Evolutionary conservation across 2,797 vertebrate genomes (phyloP).

Genomic region (Limosa lapponica): DNA sequence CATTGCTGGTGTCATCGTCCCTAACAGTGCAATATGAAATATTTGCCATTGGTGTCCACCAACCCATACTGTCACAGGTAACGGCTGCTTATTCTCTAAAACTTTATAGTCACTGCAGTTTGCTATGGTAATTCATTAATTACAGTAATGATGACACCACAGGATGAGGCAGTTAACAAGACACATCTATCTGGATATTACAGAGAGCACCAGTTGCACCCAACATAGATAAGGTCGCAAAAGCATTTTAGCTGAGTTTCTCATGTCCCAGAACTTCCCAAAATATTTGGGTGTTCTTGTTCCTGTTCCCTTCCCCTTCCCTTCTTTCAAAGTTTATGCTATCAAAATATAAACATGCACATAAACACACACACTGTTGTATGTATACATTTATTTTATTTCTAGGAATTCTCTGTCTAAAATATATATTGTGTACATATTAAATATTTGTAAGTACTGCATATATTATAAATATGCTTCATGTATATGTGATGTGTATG

Average conservation of each 20-base stretch:
- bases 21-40: constrained; percentile 57
- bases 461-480: not conserved
- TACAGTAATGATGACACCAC: constrained; percentile 67
- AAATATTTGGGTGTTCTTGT: not conserved
- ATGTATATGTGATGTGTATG: not conserved
- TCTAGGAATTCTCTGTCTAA: not conserved
- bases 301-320: not conserved
- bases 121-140: constrained; percentile 71
- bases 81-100: constrained; percentile 15
- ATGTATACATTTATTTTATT: not conserved
- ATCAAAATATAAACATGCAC: not conserved
- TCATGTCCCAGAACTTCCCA: not conserved
- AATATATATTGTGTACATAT: not conserved
- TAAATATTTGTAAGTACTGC: not conserved
- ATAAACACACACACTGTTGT: not conserved
- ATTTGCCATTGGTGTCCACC: constrained; percentile 6
- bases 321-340: not conserved
- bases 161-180: constrained; percentile 62
- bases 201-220: not conserved
- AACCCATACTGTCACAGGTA: constrained; percentile 6
- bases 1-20: not conserved
- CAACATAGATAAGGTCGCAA: constrained; percentile 2
- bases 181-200: constrained; percentile 53
- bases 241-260: not conserved
- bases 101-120: constrained; percentile 60